Evolutionary conservation across 2,888 invertebrate genomes (phyloP).

Genomic region (Allophyes oxyacanthae): DNA sequence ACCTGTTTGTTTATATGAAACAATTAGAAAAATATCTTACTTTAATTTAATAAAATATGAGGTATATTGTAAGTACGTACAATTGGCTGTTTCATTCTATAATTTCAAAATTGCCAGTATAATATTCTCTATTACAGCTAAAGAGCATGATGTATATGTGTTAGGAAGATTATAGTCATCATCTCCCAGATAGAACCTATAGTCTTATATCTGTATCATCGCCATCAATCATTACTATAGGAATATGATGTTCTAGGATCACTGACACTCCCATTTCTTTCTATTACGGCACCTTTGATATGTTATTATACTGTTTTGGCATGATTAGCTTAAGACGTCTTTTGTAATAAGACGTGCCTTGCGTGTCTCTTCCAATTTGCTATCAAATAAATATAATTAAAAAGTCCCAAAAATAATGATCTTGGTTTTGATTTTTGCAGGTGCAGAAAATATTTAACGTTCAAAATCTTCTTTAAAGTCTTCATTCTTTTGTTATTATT

Average conservation of each 20-base stretch:
- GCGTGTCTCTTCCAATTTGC: conserved; percentile 43
- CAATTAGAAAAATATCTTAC: not conserved
- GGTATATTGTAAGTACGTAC: not conserved
- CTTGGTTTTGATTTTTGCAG: conserved; percentile 49
- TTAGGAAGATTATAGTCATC: conserved; percentile 63
- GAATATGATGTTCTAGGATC: conserved; percentile 55
- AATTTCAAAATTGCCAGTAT: conserved; percentile 42
- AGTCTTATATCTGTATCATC: conserved; percentile 47
- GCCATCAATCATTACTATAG: conserved; percentile 51
- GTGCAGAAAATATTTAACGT: conserved; percentile 29
- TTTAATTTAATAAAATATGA: not conserved
- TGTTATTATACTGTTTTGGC: conserved; percentile 66
- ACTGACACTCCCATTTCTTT: conserved; percentile 71
- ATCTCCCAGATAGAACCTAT: conserved; percentile 55
- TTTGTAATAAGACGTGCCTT: conserved; percentile 45
- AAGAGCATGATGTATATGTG: conserved; percentile 85
- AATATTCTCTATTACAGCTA: conserved; percentile 55
- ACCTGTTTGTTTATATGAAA: too few relatives aligned
- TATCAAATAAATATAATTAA: conserved; percentile 12
- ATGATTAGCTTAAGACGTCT: conserved; percentile 69
- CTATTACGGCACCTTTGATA: conserved; percentile 73
- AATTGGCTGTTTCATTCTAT: conserved; percentile 43
- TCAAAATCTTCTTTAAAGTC: not conserved
- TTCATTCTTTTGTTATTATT: conserved; percentile 23
- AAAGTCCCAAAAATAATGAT: conserved; percentile 17